Percentiles rank a stretch among this genome's conserved stretches.
These are phyloP conservation scores for Clamator glandarius DNA, from an alignment of 2,797 vertebrate genomes.

Conservation along the genomic window DNA sequence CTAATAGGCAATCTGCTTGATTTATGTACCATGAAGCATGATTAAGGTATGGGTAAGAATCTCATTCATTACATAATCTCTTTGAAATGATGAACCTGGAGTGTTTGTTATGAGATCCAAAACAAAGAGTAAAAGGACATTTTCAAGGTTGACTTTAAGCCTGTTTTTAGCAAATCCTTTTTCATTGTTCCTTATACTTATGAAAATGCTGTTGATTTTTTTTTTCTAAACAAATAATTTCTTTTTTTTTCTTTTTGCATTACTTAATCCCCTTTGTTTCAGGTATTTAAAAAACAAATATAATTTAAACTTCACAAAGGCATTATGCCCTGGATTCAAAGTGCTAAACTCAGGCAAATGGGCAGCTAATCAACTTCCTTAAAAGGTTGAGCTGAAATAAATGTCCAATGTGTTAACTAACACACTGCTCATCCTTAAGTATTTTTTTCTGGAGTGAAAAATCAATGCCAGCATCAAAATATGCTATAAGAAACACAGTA, in stretches of 20 bases:
- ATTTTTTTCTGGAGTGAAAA: neutral
- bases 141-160: neutral
- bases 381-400: neutral
- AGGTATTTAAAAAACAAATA: neutral
- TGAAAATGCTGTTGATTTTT: neutral
- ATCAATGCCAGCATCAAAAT: neutral
- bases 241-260: neutral
- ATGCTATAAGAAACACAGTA: neutral
- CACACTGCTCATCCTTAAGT: neutral
- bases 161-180: neutral
- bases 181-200: neutral
- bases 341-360: neutral
- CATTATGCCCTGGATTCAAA: neutral
- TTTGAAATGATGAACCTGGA: neutral
- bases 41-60: neutral
- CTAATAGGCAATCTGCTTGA: constrained; percentile 60
- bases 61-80: constrained; percentile 31
- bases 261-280: neutral
- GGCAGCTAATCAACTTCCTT: neutral
- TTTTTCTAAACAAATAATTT: neutral
- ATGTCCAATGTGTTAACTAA: neutral
- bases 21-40: constrained; percentile 46
- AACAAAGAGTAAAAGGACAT: constrained; percentile 5
- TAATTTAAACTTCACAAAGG: neutral
- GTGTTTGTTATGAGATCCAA: neutral